Evolutionary conservation across 2,888 invertebrate species (phyloP).

Genomic region (Diarsia rubi): DNA sequence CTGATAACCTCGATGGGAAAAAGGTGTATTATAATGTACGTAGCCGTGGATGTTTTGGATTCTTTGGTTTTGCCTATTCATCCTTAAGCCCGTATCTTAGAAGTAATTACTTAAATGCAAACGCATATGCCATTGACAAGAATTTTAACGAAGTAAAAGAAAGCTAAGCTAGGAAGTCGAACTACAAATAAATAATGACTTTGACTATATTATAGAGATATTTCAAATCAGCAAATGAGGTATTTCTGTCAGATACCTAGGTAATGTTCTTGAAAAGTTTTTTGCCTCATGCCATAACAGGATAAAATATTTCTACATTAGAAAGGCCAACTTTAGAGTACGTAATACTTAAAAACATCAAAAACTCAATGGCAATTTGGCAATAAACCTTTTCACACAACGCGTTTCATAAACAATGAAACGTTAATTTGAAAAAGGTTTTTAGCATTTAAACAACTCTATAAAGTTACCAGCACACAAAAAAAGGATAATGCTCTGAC

Average conservation of each 20-base stretch:
- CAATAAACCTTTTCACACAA: constrained; percentile 9
- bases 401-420: constrained; percentile 17
- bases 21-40: too few species aligned
- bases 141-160: too few species aligned
- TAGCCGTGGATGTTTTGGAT: not conserved
- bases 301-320: not conserved
- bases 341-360: not conserved
- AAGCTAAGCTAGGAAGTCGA: too few species aligned
- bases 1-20: too few species aligned
- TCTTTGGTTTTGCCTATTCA: not conserved
- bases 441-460: constrained; percentile 19
- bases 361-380: constrained; percentile 8
- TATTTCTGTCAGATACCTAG: not conserved
- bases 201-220: too few species aligned
- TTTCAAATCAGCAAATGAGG: too few species aligned
- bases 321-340: not conserved
- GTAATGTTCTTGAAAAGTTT: not conserved
- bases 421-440: constrained; percentile 29
- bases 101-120: too few species aligned
- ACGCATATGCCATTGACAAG: too few species aligned
- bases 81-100: not conserved
- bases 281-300: not conserved
- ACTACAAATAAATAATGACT: too few species aligned
- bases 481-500: constrained; percentile 49
- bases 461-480: constrained; percentile 21